Evolutionary conservation across 2,797 vertebrate genomes (phyloP).

Genomic region (Margarornis squamiger): DNA sequence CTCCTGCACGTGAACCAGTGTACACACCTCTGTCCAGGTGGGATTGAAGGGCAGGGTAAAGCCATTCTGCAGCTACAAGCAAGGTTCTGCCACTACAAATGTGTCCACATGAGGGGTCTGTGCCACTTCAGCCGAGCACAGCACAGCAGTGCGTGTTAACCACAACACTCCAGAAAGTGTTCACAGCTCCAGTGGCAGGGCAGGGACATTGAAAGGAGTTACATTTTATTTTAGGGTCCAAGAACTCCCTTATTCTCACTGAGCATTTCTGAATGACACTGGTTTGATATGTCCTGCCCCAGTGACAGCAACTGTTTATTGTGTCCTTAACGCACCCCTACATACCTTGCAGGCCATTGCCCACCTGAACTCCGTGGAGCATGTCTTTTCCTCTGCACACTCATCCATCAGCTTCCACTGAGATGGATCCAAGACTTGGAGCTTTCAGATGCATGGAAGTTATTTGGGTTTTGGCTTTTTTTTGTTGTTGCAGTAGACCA

Average conservation of each 20-base stretch:
- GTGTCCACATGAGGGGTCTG: conserved; percentile 28
- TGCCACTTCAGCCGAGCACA: background rate
- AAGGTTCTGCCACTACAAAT: background rate
- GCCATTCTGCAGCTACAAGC: background rate
- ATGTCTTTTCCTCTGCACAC: accelerated
- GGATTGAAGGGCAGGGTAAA: background rate
- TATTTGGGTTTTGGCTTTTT: background rate
- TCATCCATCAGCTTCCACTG: accelerated
- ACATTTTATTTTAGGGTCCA: background rate
- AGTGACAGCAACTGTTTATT: background rate
- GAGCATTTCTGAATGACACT: background rate
- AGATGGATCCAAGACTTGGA: background rate
- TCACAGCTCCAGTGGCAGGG: background rate
- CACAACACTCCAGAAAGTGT: background rate
- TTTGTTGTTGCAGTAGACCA: background rate
- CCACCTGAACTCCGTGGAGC: accelerated
- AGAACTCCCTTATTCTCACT: background rate
- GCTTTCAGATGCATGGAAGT: background rate
- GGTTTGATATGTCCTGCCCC: background rate
- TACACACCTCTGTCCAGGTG: accelerated
- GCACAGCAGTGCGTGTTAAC: background rate
- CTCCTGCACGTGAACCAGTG: background rate
- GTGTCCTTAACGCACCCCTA: background rate
- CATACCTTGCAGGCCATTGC: accelerated
- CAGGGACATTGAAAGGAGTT: background rate